Evolutionary conservation across 2,113 vertebrate genomes (phyloP), one percentile per base, ranked within the genome.

Genomic region (Microcebus murinus): DNA sequence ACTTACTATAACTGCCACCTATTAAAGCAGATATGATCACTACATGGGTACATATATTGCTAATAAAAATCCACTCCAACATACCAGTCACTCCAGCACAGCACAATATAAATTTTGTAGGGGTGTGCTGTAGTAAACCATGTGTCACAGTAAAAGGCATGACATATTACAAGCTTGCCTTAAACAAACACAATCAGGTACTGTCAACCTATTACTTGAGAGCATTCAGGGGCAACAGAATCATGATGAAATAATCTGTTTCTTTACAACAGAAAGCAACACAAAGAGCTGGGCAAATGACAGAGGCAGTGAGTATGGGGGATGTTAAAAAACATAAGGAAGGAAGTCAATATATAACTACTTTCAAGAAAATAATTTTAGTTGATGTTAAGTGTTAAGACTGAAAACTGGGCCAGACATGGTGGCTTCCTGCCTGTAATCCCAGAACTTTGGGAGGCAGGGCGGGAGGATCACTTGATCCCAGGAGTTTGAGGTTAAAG

Each of bases 31-130:
- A 92, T 42, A 92, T 12, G 86, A 96, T 94, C 81, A 80, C 88
- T 89, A 8, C 5, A 83, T 34, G 55, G 67, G 71, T 36, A 91
- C 94, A 95, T 48, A 94, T 20, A 83, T 36, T 82, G 65, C 85
- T 92, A 93, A 83, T 96, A 96, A 97, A 96, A 96, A 89, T 31
- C 36, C 17, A 73, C 55, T 90, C 67, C 76, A 81, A 90, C 55
- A 80, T 27, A 68, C 71, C 27, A 77, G 50, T 92, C 92, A 95
- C 84, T 94, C 81, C 57, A 91, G 67, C 48, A 61, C 21, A 89
- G 21, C 59, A 77, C 57, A 92, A 48, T n/a, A 84, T 71, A 94
- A 90, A 87, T 92, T 96, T 67, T 84, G 45, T 73, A 80, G 84
- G 45, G 10, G 6, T 91, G 63, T 34, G 88, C 31, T 80, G 0